Base-by-base conservation (phyloP, 1,140 invertebrate genomes). In the Cyclargus thomasi region DNA sequence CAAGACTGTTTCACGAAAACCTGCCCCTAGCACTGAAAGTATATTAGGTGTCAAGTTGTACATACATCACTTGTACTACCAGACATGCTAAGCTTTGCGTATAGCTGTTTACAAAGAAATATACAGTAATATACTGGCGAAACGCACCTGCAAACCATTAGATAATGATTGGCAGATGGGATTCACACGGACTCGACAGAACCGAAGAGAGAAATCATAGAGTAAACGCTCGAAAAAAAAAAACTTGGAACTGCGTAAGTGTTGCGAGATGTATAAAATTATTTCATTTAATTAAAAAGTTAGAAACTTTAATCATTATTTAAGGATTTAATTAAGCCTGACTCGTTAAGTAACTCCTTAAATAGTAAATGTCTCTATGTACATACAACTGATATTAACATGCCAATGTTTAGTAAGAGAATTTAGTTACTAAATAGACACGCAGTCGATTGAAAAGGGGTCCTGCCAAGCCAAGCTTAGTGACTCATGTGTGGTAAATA, bases 391-490 rank as follows among this genome's bases (percentile, higher is more conserved):
- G 36, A 6, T 39, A 1, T 39, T 39, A 8, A 35, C 3, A 4
- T 39, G 36, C 36, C 36, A 39, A 39, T 4, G 10, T 1, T 39
- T 11, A 39, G 36, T 23, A 1, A 39, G 39, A 47, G 39, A 47
- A 16, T 47, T 47, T 47, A 3, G 39, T 47, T 47, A 47, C 2
- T 47, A 39, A 39, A 39, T 39, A 39, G 39, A 47, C 10, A 47
- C 2, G 11, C 0, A 39, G 36, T 16, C 39, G 39, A 5, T 55
- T 55, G 11, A 59, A 17, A 59, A 59, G 11, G 8, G 55, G 20
- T 59, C 21, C 55, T 21, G 18, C 21, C 55, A 59, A 59, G 55
- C 17, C 55, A 59, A 59, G 55, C 55, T 59, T 59, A 18, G 6
- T 21, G 6, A 21, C 18, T 20, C 10, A 59, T 59, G 17, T 59